Conservation (phyloP, 2,797 vertebrate species). For the Periparus ater region DNA sequence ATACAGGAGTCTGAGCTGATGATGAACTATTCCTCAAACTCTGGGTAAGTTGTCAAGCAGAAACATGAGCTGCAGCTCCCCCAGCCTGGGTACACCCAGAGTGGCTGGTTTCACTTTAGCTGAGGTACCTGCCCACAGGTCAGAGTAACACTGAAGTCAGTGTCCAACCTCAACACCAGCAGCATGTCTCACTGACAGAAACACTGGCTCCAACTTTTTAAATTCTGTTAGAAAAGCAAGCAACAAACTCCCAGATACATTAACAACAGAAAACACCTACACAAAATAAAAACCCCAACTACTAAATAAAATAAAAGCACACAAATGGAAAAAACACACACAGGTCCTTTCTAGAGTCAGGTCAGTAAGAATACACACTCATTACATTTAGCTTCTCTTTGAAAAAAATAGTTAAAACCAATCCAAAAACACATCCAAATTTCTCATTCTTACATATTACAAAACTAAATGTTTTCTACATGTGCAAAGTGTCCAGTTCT, state of each 20-base stretch:
- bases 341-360: neutral
- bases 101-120: neutral
- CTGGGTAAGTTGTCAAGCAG: neutral
- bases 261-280: neutral
- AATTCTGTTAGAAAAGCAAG: neutral
- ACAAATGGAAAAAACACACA: neutral
- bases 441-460: neutral
- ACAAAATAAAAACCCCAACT: neutral
- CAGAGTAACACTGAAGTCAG: neutral
- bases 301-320: neutral
- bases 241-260: neutral
- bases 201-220: neutral
- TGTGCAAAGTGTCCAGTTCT: fast-evolving
- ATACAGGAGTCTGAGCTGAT: neutral
- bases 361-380: neutral
- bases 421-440: neutral
- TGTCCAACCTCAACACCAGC: neutral
- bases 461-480: neutral
- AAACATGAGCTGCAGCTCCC: neutral
- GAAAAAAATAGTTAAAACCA: neutral
- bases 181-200: neutral
- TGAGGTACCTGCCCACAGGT: neutral
- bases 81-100: neutral
- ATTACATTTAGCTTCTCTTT: neutral
- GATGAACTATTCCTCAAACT: neutral